Evolutionary conservation across 2,888 invertebrate species (phyloP).

Genomic region (Sclerodermus sp.): DNA sequence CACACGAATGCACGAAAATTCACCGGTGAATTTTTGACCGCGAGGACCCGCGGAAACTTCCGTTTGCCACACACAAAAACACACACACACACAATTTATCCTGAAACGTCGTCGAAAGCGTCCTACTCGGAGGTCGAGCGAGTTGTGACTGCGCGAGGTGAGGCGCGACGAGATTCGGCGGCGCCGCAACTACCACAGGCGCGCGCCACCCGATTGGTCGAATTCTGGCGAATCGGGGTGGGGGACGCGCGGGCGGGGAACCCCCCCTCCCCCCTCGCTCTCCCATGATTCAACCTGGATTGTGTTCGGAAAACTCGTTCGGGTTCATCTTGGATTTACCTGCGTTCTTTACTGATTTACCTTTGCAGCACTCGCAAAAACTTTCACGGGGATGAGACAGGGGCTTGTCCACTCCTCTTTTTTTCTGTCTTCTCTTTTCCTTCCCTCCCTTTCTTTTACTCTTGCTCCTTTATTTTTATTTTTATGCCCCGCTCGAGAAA

Average conservation of each 20-base stretch:
- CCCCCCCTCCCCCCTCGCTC: conserved; percentile 6
- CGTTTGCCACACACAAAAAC: neutral
- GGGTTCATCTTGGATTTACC: neutral
- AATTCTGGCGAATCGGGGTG: conserved; percentile 18
- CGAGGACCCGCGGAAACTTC: neutral
- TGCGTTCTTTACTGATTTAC: too few species aligned
- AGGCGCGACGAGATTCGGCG: conserved; percentile 25
- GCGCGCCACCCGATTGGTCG: conserved; percentile 24
- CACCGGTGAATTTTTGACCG: conserved; percentile 2
- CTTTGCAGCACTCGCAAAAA: too few species aligned
- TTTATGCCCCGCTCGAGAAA: too few species aligned
- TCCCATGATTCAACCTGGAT: neutral
- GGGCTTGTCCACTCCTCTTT: too few species aligned
- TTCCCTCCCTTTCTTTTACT: conserved; percentile 6
- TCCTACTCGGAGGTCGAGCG: conserved; percentile 41
- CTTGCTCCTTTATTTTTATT: too few species aligned
- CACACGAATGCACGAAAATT: too few species aligned
- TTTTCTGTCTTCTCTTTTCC: conserved; percentile 9
- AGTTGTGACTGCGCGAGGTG: conserved; percentile 38
- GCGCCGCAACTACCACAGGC: conserved; percentile 26
- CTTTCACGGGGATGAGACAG: too few species aligned
- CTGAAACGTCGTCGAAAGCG: conserved; percentile 13
- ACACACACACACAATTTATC: neutral
- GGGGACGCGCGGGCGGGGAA: conserved; percentile 10
- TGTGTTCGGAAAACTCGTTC: too few species aligned